phyloP scores from a whole-genome alignment of 2,113 vertebrate genomes.

The Corythornis madagascariensis region DNA sequence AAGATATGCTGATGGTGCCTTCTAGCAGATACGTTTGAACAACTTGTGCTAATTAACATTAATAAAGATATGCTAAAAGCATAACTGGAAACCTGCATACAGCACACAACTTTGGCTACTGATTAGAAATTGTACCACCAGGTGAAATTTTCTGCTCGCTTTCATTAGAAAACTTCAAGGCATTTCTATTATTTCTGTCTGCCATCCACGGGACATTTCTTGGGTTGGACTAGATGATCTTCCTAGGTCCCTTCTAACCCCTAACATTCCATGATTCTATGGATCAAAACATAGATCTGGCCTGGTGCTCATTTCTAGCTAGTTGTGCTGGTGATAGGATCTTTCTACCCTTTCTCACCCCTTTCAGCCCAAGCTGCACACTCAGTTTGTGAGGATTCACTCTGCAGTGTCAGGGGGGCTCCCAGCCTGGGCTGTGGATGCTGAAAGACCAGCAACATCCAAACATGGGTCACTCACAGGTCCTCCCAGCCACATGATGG shows the following conservation, averaged over 20 bases:
- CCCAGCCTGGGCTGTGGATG: not conserved
- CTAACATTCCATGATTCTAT: not conserved
- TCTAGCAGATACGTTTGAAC: not conserved
- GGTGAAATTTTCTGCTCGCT: not conserved
- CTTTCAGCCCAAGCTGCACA: not conserved
- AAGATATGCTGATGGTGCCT: slow-evolving; percentile 12
- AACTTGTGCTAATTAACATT: slow-evolving; percentile 20
- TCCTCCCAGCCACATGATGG: not conserved
- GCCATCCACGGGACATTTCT: too few relatives aligned
- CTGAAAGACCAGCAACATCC: not conserved
- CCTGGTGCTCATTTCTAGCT: not conserved
- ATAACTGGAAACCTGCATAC: not conserved
- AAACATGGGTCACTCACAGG: not conserved
- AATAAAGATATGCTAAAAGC: slow-evolving; percentile 28
- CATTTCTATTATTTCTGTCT: not conserved
- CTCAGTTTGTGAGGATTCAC: not conserved
- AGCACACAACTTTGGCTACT: not conserved
- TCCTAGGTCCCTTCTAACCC: too few relatives aligned
- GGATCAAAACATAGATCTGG: not conserved
- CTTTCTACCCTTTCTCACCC: not conserved
- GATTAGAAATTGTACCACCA: not conserved
- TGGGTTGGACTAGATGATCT: too few relatives aligned
- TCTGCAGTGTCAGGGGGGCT: too few relatives aligned
- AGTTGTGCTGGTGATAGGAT: not conserved
- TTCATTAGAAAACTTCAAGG: not conserved